Conservation (phyloP, 2,888 invertebrate genomes). For the Strigamia transsilvanica region DNA sequence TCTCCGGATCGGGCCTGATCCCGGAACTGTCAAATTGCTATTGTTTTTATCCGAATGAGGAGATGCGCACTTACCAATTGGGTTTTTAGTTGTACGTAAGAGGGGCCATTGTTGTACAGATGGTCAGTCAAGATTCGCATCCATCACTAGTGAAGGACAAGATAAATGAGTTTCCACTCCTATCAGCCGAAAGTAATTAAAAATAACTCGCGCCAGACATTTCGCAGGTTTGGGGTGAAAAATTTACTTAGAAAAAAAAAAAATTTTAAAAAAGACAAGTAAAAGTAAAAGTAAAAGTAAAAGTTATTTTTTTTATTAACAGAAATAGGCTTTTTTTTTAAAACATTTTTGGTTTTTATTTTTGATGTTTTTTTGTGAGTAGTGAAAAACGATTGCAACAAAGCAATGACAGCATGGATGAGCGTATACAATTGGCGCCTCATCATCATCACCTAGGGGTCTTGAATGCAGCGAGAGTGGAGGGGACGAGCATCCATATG, state of each 20-base stretch:
- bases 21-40: slow-evolving; percentile 17
- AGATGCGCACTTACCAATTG: too few species aligned
- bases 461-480: not conserved
- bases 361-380: not conserved
- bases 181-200: slow-evolving; percentile 45
- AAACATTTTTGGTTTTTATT: too few species aligned
- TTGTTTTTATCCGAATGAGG: slow-evolving; percentile 22
- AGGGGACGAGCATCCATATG: not conserved
- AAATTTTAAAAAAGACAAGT: not conserved
- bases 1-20: not conserved
- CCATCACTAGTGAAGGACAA: slow-evolving; percentile 37
- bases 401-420: slow-evolving; percentile 29
- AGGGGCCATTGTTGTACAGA: slow-evolving; percentile 14
- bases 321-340: too few species aligned
- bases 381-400: not conserved
- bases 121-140: slow-evolving; percentile 35
- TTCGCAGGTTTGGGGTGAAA: slow-evolving; percentile 29
- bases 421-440: slow-evolving; percentile 29
- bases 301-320: too few species aligned
- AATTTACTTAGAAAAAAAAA: not conserved
- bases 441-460: slow-evolving; percentile 20
- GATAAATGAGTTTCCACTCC: slow-evolving; percentile 46
- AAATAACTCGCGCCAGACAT: slow-evolving; percentile 43
- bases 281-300: too few species aligned
- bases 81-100: not conserved